phyloP scores from a whole-genome alignment of 1,140 invertebrate genomes.

The Leptinotarsa texana region DNA sequence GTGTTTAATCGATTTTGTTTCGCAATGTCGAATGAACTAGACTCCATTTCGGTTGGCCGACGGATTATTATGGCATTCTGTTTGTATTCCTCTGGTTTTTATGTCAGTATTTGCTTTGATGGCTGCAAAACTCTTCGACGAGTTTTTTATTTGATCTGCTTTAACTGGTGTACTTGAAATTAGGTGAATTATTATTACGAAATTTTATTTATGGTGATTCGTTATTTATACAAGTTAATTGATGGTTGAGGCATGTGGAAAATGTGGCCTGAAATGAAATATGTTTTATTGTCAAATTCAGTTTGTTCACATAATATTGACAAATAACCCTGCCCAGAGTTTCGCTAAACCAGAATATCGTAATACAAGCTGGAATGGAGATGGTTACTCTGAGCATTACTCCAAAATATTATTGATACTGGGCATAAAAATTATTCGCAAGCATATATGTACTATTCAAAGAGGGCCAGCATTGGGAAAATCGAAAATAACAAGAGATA shows the following conservation, averaged over 20 bases:
- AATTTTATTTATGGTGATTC: background rate
- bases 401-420: no score
- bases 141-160: constrained; percentile 36
- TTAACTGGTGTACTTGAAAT: constrained; percentile 29
- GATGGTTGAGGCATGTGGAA: background rate
- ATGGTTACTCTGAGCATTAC: no score
- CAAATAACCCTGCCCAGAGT: no score
- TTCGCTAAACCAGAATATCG: no score
- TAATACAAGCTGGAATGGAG: no score
- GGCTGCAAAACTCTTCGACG: constrained; percentile 27
- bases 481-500: no score
- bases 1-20: constrained; percentile 28
- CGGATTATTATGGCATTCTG: constrained; percentile 42
- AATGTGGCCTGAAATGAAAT: background rate
- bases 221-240: background rate
- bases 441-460: no score
- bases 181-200: background rate
- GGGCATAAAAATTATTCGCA: no score
- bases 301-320: no score
- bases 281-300: background rate
- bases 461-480: no score
- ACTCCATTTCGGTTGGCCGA: constrained; percentile 2
- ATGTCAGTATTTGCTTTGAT: constrained; percentile 11
- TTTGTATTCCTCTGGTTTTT: constrained; percentile 24
- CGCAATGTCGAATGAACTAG: constrained; percentile 20